Conservation (phyloP, 1,140 invertebrate species). For the Procambarus clarkii region DNA sequence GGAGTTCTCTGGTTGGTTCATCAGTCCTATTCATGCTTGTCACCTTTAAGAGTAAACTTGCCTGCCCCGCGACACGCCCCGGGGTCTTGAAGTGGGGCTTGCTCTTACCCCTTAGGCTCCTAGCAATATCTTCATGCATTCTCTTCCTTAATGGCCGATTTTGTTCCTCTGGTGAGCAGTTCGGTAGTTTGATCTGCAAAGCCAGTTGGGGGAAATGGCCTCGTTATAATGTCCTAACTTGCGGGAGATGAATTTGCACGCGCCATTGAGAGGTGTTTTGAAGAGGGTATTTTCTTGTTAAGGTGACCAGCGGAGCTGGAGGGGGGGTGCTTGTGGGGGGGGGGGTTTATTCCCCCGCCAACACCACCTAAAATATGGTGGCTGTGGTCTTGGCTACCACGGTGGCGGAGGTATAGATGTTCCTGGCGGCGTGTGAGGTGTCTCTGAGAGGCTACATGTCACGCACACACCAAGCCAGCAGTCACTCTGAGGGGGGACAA, state of each 20-base stretch:
- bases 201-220: too few species aligned
- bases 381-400: background rate
- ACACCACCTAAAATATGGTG: background rate
- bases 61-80: background rate
- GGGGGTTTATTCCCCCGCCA: background rate
- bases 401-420: background rate
- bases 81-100: background rate
- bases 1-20: background rate
- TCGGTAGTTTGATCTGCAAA: too few species aligned
- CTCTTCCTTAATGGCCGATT: background rate
- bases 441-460: background rate
- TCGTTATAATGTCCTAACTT: too few species aligned
- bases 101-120: background rate
- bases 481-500: background rate
- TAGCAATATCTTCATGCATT: background rate
- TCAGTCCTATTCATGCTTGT: slow-evolving; percentile 12
- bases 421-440: background rate
- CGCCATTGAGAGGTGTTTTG: too few species aligned
- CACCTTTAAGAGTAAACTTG: slow-evolving; percentile 2
- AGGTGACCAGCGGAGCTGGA: background rate
- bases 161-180: background rate
- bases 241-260: too few species aligned
- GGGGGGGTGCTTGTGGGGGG: background rate
- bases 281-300: too few species aligned
- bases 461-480: too few species aligned